phyloP scores from a whole-genome alignment of 1,140 invertebrate species.

The Scaptodrosophila lebanonensis region DNA sequence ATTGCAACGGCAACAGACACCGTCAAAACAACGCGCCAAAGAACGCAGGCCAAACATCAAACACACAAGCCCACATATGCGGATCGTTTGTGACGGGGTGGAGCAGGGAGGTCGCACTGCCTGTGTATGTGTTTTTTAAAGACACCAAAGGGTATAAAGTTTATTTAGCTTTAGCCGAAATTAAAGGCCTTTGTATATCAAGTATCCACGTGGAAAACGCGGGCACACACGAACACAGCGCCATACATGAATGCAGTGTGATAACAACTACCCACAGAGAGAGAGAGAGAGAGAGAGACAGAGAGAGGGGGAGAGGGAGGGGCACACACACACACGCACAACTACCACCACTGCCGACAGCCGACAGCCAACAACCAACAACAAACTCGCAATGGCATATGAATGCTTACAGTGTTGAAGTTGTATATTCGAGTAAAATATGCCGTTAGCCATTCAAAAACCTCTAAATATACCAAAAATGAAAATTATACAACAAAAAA shows the following conservation, averaged over 20 bases:
- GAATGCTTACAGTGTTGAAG: constrained; percentile 65
- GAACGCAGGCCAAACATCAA: constrained; percentile 70
- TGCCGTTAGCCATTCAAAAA: constrained; percentile 54
- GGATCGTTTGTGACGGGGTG: constrained; percentile 68
- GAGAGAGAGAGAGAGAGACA: too few species aligned
- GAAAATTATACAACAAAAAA: constrained; percentile 68
- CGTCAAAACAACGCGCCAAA: constrained; percentile 61
- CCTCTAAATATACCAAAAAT: constrained; percentile 74
- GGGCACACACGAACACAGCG: constrained; percentile 13
- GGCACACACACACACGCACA: constrained; percentile 15
- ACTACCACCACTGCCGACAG: too few species aligned
- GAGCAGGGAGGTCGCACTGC: neutral
- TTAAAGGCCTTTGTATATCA: constrained; percentile 75
- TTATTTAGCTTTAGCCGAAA: constrained; percentile 73
- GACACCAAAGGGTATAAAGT: constrained; percentile 73
- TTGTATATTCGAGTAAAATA: constrained; percentile 74
- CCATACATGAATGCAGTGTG: constrained; percentile 35
- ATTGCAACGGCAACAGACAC: constrained; percentile 67
- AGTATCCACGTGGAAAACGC: constrained; percentile 51
- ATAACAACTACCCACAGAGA: constrained; percentile 29
- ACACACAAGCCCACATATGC: constrained; percentile 29
- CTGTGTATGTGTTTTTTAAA: constrained; percentile 18
- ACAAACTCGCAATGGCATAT: too few species aligned
- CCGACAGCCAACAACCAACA: too few species aligned
- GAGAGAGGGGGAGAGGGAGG: too few species aligned